Evolutionary conservation across 2,113 vertebrate genomes (phyloP), one percentile per base, ranked within the genome.

Genomic region (Carassius gibelio): DNA sequence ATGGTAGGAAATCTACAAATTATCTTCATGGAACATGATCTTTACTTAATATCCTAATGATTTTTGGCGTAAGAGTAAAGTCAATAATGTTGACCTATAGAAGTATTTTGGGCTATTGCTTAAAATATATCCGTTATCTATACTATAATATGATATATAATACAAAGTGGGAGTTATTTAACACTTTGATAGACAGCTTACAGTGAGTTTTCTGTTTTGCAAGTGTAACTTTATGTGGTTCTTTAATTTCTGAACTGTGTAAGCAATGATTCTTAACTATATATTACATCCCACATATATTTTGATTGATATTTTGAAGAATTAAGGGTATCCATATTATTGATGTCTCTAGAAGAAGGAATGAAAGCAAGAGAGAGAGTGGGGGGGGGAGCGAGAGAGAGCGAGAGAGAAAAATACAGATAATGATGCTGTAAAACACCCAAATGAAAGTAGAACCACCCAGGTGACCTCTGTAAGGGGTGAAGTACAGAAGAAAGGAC

Each of bases 401-500:
- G 66, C 0, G 1, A 82, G 62, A 55, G 10, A 68, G 71, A 75
- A 86, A 10, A 57, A 21, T 5, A 36, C 48, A 52, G n/a, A 69
- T 68, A 82, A 69, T 82, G 64, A 72, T 59, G 62, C 66, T 82
- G 64, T 55, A 57, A 74, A 34, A 50, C 72, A 77, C 52, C 84
- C 82, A 88, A 86, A 86, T 64, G 8, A 30, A 84, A 45, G 87
- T 72, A 19, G 42, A 52, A 23, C 38, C 26, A 26, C 62, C 11
- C 11, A 11, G 59, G 23, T n/a, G 76, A 88, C 82, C 87, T 82
- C 69, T 45, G 23, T 9, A 34, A 36, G n/a, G 15, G 75, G 75
- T 26, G 23, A 42, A 76, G 55, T 50, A 52, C 45, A 78, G 23
- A 34, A 80, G 80, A 80, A 88, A 86, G 66, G 61, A 81, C 66